phyloP scores from a whole-genome alignment of 2,888 invertebrate genomes.

The Neoaliturus tenellus region DNA sequence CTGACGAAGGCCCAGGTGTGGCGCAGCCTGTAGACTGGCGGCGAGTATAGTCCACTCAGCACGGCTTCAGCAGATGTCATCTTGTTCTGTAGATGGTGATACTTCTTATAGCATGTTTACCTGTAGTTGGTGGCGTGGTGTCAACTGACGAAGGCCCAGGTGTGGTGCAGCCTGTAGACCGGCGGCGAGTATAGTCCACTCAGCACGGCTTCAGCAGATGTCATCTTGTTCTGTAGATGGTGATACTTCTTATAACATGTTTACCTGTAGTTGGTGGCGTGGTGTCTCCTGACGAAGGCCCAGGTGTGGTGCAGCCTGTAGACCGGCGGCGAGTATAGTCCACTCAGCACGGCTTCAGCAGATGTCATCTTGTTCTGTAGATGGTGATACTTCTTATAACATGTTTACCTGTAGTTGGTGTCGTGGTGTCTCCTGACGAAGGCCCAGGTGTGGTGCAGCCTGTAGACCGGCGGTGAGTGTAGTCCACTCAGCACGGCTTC shows the following conservation, averaged over 20 bases:
- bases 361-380: too few species aligned
- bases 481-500: constrained; percentile 73
- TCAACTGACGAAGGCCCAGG: constrained; percentile 74
- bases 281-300: constrained; percentile 74
- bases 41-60: constrained; percentile 74
- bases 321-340: constrained; percentile 75
- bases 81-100: too few species aligned
- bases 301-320: constrained; percentile 74
- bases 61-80: too few species aligned
- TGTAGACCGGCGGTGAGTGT: constrained; percentile 75
- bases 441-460: constrained; percentile 74
- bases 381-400: too few species aligned
- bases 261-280: constrained; percentile 74
- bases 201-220: constrained; percentile 71
- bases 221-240: too few species aligned
- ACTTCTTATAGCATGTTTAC: too few species aligned
- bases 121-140: constrained; percentile 75
- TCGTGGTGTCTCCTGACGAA: constrained; percentile 74
- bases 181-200: constrained; percentile 75
- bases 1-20: constrained; percentile 75
- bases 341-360: constrained; percentile 72
- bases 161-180: constrained; percentile 73
- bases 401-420: constrained; percentile 74
- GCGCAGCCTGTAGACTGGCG: constrained; percentile 74
- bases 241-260: too few species aligned